Conservation (phyloP, 2,888 invertebrate species). For the Penaeus monodon region DNA sequence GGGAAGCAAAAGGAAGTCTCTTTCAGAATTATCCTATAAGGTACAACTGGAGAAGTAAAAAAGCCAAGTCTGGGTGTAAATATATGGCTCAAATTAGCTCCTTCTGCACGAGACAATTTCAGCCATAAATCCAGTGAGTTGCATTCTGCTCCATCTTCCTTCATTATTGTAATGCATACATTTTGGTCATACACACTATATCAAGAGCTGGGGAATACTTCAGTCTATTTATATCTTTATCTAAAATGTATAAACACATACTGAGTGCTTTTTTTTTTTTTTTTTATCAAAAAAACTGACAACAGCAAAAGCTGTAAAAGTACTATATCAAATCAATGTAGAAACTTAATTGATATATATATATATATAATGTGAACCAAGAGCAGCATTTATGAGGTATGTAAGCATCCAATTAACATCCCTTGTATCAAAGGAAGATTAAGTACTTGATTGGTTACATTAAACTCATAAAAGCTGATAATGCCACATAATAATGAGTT, state of each 20-base stretch:
- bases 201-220: background rate
- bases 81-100: background rate
- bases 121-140: conserved; percentile 12
- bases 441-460: background rate
- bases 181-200: too few relatives aligned
- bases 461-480: background rate
- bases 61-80: conserved; percentile 6
- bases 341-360: too few relatives aligned
- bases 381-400: background rate
- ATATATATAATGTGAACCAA: too few relatives aligned
- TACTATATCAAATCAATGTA: too few relatives aligned
- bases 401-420: conserved; percentile 9
- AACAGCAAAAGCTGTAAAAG: too few relatives aligned
- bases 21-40: too few relatives aligned
- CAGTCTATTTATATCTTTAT: too few relatives aligned
- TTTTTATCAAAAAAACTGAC: too few relatives aligned
- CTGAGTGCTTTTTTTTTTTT: too few relatives aligned
- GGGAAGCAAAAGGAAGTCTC: too few relatives aligned
- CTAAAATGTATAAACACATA: too few relatives aligned
- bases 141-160: conserved; percentile 6
- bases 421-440: conserved; percentile 2
- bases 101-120: conserved; percentile 16
- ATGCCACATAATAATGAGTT: background rate
- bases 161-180: background rate
- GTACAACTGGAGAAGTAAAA: too few relatives aligned